Base-by-base conservation (phyloP, 2,888 invertebrate species). In the Leptinotarsa peninsularis region DNA sequence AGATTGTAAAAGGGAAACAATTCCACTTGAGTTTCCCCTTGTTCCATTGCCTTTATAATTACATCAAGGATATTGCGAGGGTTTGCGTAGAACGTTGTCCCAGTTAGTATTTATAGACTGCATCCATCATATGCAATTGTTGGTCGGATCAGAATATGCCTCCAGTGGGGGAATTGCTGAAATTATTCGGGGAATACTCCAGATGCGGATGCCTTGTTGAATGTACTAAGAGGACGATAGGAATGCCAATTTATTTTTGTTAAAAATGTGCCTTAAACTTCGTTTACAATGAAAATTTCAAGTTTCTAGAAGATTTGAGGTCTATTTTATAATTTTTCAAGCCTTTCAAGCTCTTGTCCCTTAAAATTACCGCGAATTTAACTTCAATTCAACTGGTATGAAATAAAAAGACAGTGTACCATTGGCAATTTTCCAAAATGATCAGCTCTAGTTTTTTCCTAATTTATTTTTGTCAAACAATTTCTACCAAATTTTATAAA, bases 21-120 rank as follows among this genome's bases (percentile, higher is more conserved):
- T 76, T 76, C 78, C 83, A 83, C 83, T 84, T 81, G 79, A 82
- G 77, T 76, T 81, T 81, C 85, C 86, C 86, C 85, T 86, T 84
- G 84, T 85, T 84, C 85, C 82, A 83, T 84, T 84, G 83, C 85
- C 83, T 84, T 86, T 85, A 83, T 85, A 87, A 86, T 87, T 85
- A 86, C 86, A 85, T 85, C 84, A 83, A 82, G 82, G 82, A 82
- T 81, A 83, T 80, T 81, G 81, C 79, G 83, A 82, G 84, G 82
- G 82, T 80, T 81, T 78, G 81, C 67, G 43, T 13, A 10, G 43
- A 43, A 13, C 43, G 69, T 78, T 83, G 83, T 80, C 82, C 83
- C 82, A 83, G 84, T 83, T 82, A 83, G 84, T 84, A 85, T 85
- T 85, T 85, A 83, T 84, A 81, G 82, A 84, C 81, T 78, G 83